Evolutionary conservation across 2,797 vertebrate species (phyloP), one percentile per base, ranked within the genome.

Genomic region (Xenopus petersii): DNA sequence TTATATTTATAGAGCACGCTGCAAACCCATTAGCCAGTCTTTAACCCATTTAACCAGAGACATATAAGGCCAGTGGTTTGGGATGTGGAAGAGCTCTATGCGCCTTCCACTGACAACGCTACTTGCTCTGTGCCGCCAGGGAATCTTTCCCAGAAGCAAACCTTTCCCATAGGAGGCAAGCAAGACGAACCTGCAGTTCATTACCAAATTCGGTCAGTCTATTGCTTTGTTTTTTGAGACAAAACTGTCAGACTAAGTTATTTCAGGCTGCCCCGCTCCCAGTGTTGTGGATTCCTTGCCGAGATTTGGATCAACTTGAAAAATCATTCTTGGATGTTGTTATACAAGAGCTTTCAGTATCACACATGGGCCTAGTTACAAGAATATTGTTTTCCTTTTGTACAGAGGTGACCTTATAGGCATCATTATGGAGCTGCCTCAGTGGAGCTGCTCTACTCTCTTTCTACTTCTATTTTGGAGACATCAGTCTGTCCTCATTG

Each of bases 141-240:
- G 15, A 51, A 21, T 65, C 36, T 33, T 33, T 65, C 24, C 54
- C 54, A 58, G 30, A 66, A 73, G 58, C 5, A 49, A 21, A 51
- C 46, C 13, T 8, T 62, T 65, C 26, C 36, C 49, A 26, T 54
- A 62, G 36, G n/a, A 60, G 67, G n/a, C 33, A 60, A 26, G 67
- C 66, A 49, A 64, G 26, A 58, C 49, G 68, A 60, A 68, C 49
- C 59, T 56, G 51, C 64, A 72, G 49, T 77, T 67, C 60, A 77
- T 77, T 72, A 72, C 75, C 75, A 77, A 72, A 72, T 77, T 77
- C 58, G 70, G 75, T 77, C 70, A 77, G 64, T 61, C 65, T 54
- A 47, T 21, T 33, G 59, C 70, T 68, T 78, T 73, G 75, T 73
- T 78, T 77, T 21, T 49, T 30, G 17, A 67, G 64, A 67, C 67